Percentiles rank a stretch among this genome's conserved stretches.
These are phyloP conservation scores for Ctenopoma multispine DNA, from an alignment of 2,797 vertebrate species.

Conservation along the genomic window DNA sequence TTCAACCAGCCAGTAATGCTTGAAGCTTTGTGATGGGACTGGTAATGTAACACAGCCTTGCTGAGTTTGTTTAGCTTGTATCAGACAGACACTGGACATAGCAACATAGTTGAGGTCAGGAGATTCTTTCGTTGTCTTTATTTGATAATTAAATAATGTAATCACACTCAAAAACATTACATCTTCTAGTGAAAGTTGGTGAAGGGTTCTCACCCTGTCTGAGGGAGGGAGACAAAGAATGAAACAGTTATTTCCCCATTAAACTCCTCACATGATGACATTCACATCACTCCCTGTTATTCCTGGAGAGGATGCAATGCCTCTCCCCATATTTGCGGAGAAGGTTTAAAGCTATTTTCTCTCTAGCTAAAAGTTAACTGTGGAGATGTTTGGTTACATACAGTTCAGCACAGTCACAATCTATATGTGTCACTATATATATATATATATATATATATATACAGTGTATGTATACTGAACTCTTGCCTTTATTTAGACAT, in stretches of 20 bases:
- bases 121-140: neutral
- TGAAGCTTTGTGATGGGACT: neutral
- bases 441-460: too few species aligned
- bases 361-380: neutral
- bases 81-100: neutral
- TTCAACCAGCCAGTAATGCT: conserved; percentile 6
- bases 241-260: neutral
- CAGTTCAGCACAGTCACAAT: neutral
- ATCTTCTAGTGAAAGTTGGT: neutral
- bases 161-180: neutral
- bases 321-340: conserved; percentile 5
- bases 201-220: neutral
- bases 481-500: neutral
- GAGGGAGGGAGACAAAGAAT: neutral
- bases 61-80: neutral
- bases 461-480: too few species aligned
- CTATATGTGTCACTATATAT: too few species aligned
- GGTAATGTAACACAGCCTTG: rapidly evolving
- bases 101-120: neutral
- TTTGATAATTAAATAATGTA: neutral
- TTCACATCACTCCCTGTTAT: neutral
- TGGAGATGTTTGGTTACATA: conserved; percentile 32
- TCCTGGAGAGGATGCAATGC: conserved; percentile 4
- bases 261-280: neutral
- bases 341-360: conserved; percentile 24